A percentile compares a stretch with the other conserved stretches of the same genome.
These are phyloP conservation scores for Probaryconus sp. DNA, from an alignment of 1,140 invertebrate genomes.

Conservation along the genomic window DNA sequence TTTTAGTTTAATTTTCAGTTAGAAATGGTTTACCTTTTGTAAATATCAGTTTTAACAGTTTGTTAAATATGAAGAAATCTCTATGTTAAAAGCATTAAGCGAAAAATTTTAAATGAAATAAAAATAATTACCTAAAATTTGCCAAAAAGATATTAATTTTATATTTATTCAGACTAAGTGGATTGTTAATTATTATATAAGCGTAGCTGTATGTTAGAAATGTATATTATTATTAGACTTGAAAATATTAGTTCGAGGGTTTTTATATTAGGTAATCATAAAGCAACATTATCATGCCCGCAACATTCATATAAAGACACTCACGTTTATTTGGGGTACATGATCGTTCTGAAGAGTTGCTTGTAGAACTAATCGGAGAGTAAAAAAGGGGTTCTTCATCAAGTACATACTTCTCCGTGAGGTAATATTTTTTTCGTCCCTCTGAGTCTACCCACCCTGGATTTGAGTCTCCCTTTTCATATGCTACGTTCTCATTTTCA, in stretches of 20 bases:
- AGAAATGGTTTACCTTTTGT: no score
- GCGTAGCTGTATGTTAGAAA: not conserved
- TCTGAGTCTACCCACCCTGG: conserved; percentile 46
- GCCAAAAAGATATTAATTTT: no score
- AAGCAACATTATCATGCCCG: conserved; percentile 7
- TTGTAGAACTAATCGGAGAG: conserved; percentile 71
- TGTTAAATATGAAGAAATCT: no score
- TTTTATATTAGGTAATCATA: conserved; percentile 12
- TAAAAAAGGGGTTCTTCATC: conserved; percentile 68
- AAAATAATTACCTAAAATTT: no score
- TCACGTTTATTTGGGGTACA: conserved; percentile 61
- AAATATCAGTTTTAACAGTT: no score
- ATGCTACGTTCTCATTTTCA: conserved; percentile 20
- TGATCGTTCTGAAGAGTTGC: conserved; percentile 64
- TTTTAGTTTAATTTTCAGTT: no score
- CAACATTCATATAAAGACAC: conserved; percentile 55
- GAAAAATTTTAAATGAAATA: no score
- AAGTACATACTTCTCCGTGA: conserved; percentile 56
- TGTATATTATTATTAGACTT: no score
- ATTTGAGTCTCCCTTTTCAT: conserved; percentile 24
- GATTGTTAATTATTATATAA: no score
- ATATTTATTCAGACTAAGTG: no score
- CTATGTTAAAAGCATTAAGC: no score
- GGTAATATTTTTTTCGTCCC: conserved; percentile 55
- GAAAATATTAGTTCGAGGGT: no score